Conservation (phyloP, 1,140 invertebrate genomes). For the Drosophila quadrilineata region DNA sequence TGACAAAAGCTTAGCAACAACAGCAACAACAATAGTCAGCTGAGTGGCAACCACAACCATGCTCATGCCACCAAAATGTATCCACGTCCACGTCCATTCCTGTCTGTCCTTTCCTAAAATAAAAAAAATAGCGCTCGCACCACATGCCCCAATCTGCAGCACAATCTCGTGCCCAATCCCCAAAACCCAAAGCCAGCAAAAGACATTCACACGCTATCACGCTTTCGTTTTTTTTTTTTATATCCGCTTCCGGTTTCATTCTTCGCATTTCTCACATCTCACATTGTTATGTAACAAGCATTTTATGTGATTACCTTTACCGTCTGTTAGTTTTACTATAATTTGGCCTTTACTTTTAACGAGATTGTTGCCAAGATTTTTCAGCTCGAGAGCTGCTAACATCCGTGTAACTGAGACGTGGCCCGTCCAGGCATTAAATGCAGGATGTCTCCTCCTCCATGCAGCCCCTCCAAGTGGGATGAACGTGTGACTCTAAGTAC, state of each 20-base stretch:
- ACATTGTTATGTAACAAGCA: constrained; percentile 74
- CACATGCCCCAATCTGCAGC: no score
- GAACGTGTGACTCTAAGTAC: background rate
- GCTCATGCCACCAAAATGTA: background rate
- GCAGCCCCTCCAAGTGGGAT: background rate
- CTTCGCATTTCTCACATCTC: constrained; percentile 19
- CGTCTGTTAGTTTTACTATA: constrained; percentile 77
- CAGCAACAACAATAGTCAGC: constrained; percentile 36
- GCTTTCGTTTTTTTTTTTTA: constrained; percentile 52
- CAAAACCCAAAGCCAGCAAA: constrained; percentile 14
- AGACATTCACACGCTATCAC: constrained; percentile 65
- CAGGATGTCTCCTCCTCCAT: constrained; percentile 21
- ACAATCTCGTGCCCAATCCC: no score
- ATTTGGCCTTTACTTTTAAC: constrained; percentile 77
- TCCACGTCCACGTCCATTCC: constrained; percentile 15
- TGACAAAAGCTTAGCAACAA: constrained; percentile 66
- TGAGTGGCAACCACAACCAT: constrained; percentile 25
- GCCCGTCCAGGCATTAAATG: constrained; percentile 33
- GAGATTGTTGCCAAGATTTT: constrained; percentile 69
- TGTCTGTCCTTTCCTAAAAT: no score
- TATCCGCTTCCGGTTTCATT: constrained; percentile 56
- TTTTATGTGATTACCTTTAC: constrained; percentile 77
- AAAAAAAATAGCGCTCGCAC: no score
- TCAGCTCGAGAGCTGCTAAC: constrained; percentile 23
- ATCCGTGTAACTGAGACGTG: constrained; percentile 47